Base-by-base conservation (phyloP, 2,888 invertebrate species). In the Platynereis dumerilii region DNA sequence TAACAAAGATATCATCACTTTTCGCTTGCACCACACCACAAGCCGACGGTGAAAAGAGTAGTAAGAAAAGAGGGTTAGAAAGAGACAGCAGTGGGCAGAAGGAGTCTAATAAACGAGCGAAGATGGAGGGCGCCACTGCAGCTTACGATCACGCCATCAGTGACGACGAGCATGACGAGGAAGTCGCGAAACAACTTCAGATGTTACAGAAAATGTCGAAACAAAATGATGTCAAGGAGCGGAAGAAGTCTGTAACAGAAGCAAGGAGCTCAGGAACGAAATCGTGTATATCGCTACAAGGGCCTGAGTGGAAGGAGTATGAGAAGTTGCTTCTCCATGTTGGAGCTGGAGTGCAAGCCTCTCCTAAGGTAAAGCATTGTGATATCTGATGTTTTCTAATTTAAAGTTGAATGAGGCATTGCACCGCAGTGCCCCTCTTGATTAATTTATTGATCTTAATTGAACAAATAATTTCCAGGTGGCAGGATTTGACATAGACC, bases 401-500 rank as follows among this genome's bases (percentile, higher is more conserved):
- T n/a, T n/a, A n/a, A n/a, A n/a, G n/a, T n/a, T n/a, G n/a, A n/a
- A n/a, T n/a, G n/a, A n/a, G n/a, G n/a, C n/a, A n/a, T n/a, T n/a
- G n/a, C n/a, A n/a, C n/a, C n/a, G n/a, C n/a, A n/a, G n/a, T n/a
- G n/a, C n/a, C n/a, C n/a, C n/a, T n/a, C n/a, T n/a, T n/a, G n/a
- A n/a, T n/a, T n/a, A n/a, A n/a, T n/a, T n/a, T n/a, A n/a, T n/a
- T n/a, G n/a, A n/a, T n/a, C n/a, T n/a, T n/a, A n/a, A n/a, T n/a
- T n/a, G n/a, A n/a, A n/a, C n/a, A n/a, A n/a, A n/a, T n/a, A n/a
- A 7, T 27, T 20, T 29, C n/a, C 17, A 20, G 60, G 60, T 60
- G n/a, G 7, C 24, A 3, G 53, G 24, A n/a, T 83, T 83, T 68
- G 83, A 83, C 64, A 79, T 83, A 20, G 83, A 83, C 66, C 79